phyloP scores from a whole-genome alignment of 2,888 invertebrate species.

The Drosophila quinaria region DNA sequence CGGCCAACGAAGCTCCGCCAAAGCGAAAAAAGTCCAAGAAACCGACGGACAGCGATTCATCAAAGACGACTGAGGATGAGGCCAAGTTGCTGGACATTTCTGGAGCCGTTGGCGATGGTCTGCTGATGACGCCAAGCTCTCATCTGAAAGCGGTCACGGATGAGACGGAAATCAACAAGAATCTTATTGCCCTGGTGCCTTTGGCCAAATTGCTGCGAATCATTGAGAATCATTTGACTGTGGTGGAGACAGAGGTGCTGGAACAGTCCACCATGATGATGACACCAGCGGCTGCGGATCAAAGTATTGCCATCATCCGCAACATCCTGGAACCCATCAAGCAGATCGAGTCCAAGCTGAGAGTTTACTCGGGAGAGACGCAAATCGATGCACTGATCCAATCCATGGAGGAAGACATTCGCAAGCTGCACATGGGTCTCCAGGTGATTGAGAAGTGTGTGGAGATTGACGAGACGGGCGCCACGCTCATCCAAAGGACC shows the following conservation, averaged over 20 bases:
- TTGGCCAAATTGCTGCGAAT: constrained; percentile 85
- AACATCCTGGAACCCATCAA: constrained; percentile 88
- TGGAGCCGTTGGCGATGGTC: constrained; percentile 87
- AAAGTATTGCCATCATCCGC: constrained; percentile 89
- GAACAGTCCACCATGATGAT: constrained; percentile 89
- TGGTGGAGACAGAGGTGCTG: constrained; percentile 89
- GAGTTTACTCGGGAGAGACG: constrained; percentile 86
- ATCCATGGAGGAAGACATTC: constrained; percentile 88
- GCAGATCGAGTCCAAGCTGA: constrained; percentile 88
- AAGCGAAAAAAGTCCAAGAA: constrained; percentile 82
- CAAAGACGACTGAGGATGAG: constrained; percentile 84
- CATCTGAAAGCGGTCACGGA: constrained; percentile 86
- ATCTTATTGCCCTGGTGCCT: constrained; percentile 85
- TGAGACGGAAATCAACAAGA: constrained; percentile 85
- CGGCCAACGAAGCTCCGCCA: constrained; percentile 73
- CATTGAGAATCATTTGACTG: constrained; percentile 87
- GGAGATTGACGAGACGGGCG: constrained; percentile 89
- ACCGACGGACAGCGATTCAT: constrained; percentile 85
- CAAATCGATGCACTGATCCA: constrained; percentile 86
- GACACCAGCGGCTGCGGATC: constrained; percentile 89
- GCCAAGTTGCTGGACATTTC: constrained; percentile 86
- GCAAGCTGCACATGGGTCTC: constrained; percentile 88
- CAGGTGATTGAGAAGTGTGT: constrained; percentile 90
- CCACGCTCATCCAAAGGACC: constrained; percentile 89
- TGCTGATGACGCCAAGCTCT: constrained; percentile 73